These are phyloP conservation scores for Dryobates pubescens DNA, from an alignment of 2,797 vertebrate species.

Conservation along the genomic window DNA sequence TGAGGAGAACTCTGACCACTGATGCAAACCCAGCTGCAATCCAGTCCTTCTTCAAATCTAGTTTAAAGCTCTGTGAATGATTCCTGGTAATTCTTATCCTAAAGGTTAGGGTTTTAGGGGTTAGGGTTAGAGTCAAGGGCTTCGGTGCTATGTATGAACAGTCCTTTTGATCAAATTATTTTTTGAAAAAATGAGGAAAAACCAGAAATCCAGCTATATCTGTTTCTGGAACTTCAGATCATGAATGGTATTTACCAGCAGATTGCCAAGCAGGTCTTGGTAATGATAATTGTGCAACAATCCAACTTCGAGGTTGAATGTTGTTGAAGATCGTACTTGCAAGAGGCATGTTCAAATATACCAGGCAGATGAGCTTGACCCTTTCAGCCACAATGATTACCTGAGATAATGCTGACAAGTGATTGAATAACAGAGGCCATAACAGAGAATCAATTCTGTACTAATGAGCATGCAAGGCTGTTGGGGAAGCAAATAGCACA, in stretches of 20 bases:
- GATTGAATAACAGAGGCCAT: conserved; percentile 44
- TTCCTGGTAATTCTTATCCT: too few species aligned
- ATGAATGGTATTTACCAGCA: background rate
- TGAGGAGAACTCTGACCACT: too few species aligned
- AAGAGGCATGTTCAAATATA: background rate
- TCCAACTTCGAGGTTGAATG: background rate
- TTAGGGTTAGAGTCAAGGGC: too few species aligned
- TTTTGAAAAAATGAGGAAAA: fast-evolving
- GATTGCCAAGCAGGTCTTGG: background rate
- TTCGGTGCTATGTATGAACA: background rate
- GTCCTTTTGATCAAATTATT: background rate
- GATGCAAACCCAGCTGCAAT: too few species aligned
- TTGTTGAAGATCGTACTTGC: background rate
- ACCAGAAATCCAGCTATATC: fast-evolving
- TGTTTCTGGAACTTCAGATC: background rate
- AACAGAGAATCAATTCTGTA: conserved; percentile 52
- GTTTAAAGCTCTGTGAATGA: too few species aligned
- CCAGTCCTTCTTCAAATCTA: too few species aligned
- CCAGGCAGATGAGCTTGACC: background rate
- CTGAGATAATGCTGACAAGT: conserved; percentile 42
- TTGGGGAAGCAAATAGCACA: conserved; percentile 27
- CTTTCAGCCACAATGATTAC: background rate
- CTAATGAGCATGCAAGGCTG: conserved; percentile 48
- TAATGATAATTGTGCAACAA: background rate
- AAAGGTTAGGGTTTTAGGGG: too few species aligned